These are phyloP conservation scores for Macquaria ambigua DNA, from an alignment of 2,113 vertebrate species.

Conservation along the genomic window DNA sequence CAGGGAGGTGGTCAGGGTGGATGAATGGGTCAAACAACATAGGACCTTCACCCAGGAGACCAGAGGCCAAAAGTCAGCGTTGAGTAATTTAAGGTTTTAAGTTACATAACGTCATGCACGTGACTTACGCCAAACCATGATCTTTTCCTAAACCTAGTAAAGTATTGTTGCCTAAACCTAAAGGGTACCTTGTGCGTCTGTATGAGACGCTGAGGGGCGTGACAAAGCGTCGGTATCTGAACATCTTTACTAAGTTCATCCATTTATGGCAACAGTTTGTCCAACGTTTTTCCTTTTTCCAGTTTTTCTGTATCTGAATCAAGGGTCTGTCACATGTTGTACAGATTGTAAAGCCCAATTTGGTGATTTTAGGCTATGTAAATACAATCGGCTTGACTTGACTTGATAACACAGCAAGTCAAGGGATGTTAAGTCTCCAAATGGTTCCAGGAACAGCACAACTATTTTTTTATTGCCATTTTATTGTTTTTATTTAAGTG, in stretches of 20 bases:
- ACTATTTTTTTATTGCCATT: conserved; percentile 27
- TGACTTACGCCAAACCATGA: too few species aligned
- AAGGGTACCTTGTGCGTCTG: too few species aligned
- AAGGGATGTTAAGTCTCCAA: not conserved
- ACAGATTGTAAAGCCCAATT: not conserved
- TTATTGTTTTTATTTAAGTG: conserved; percentile 9
- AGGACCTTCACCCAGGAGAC: too few species aligned
- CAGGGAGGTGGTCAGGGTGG: too few species aligned
- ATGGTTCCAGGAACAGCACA: conserved; percentile 16
- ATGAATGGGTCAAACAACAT: too few species aligned
- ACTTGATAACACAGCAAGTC: not conserved
- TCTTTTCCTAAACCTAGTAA: too few species aligned
- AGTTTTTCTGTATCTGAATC: not conserved
- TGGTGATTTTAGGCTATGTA: not conserved
- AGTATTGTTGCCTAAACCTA: too few species aligned
- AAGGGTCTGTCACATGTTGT: not conserved
- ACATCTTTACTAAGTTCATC: not conserved
- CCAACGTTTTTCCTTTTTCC: not conserved
- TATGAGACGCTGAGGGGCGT: too few species aligned
- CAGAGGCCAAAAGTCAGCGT: too few species aligned
- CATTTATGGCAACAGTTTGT: not conserved
- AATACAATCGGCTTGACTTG: not conserved
- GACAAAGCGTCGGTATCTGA: not conserved
- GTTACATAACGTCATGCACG: too few species aligned
- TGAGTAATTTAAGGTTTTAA: too few species aligned